These are phyloP conservation scores for Ostrea edulis DNA, from an alignment of 1,140 invertebrate genomes.

Conservation along the genomic window DNA sequence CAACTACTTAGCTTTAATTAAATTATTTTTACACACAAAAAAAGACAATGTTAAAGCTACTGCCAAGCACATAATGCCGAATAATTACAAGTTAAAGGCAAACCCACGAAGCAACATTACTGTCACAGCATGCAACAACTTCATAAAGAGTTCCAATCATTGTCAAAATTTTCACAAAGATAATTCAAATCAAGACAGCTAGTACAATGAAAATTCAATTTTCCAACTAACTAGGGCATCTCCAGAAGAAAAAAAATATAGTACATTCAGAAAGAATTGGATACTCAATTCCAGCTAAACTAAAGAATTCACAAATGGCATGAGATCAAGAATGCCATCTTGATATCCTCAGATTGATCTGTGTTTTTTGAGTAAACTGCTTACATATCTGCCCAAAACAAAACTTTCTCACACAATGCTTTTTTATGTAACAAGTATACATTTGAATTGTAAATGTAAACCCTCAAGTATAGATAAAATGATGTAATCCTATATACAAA, in stretches of 20 bases:
- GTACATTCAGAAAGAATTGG: background rate
- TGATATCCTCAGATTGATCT: background rate
- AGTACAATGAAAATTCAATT: constrained; percentile 32
- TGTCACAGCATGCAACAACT: background rate
- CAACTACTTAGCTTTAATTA: constrained; percentile 21
- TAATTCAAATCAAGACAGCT: constrained; percentile 18
- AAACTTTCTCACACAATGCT: background rate
- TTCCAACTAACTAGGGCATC: constrained; percentile 11
- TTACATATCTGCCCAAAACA: background rate
- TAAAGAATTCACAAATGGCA: background rate
- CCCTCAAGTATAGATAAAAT: constrained; percentile 32
- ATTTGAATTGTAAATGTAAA: constrained; percentile 11
- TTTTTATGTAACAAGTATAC: constrained; percentile 31
- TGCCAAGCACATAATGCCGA: constrained; percentile 1
- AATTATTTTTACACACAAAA: constrained; percentile 15
- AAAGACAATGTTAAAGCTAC: constrained; percentile 7
- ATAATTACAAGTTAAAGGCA: constrained; percentile 5
- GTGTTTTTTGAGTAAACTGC: background rate
- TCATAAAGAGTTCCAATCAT: constrained; percentile 25
- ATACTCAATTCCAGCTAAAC: background rate
- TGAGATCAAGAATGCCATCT: background rate
- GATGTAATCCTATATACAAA: constrained; percentile 36
- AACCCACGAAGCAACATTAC: background rate
- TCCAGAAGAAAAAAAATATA: background rate
- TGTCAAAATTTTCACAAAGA: constrained; percentile 20